These are phyloP conservation scores for Orius laevigatus DNA, from an alignment of 1,140 invertebrate species.

Conservation along the genomic window DNA sequence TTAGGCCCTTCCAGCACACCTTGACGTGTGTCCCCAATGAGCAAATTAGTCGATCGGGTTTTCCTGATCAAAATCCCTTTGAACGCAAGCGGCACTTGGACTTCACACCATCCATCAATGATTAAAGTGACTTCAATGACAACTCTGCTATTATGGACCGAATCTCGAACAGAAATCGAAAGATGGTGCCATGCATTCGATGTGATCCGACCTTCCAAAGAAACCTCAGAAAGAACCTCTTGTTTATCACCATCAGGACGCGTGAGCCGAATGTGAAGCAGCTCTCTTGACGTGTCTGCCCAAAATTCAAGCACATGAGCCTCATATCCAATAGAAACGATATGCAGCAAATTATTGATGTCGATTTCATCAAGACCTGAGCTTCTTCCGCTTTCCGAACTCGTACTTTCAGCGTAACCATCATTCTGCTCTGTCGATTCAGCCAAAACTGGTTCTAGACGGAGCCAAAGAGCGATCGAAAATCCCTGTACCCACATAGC, in stretches of 20 bases:
- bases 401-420: slow-evolving; percentile 12
- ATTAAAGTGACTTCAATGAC: slow-evolving; percentile 32
- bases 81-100: slow-evolving; percentile 29
- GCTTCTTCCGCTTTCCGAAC: slow-evolving; percentile 10
- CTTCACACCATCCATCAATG: slow-evolving; percentile 34
- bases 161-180: slow-evolving; percentile 40
- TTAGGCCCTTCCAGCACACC: background rate
- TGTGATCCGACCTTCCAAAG: slow-evolving; percentile 31
- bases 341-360: slow-evolving; percentile 26
- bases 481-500: slow-evolving; percentile 44
- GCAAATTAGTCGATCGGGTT: slow-evolving; percentile 30
- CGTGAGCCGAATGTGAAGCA: slow-evolving; percentile 28
- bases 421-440: background rate
- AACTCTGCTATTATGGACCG: slow-evolving; percentile 35
- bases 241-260: slow-evolving; percentile 36
- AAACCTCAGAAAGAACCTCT: slow-evolving; percentile 34
- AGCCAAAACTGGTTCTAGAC: slow-evolving; percentile 24
- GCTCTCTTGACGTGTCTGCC: slow-evolving; percentile 20
- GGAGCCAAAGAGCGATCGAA: slow-evolving; percentile 35
- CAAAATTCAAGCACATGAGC: slow-evolving; percentile 26
- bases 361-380: slow-evolving; percentile 10
- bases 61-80: slow-evolving; percentile 33
- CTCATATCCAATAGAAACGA: slow-evolving; percentile 38
- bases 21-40: slow-evolving; percentile 29
- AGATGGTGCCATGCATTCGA: slow-evolving; percentile 39